Evolutionary conservation across 2,113 vertebrate species (phyloP), one percentile per base, ranked within the genome.

Genomic region (Scatophagus argus): DNA sequence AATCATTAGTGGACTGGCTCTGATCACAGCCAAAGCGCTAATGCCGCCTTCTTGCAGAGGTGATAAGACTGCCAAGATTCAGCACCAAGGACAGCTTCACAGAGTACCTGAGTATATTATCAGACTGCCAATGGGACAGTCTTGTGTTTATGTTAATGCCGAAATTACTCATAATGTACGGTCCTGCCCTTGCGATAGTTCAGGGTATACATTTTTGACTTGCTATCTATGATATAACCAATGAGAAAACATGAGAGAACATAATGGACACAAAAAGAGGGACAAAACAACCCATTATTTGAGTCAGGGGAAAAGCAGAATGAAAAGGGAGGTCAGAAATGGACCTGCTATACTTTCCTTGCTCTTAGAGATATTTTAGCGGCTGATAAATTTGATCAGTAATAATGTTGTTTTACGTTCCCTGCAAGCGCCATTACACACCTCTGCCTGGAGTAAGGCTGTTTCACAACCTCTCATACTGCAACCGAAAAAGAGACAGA

Each of bases 371-470:
- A 52, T 68, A 44, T 81, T 85, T 77, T 52, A 77, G 56, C 6
- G 1, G 41, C 41, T 63, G 80, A 81, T 74, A 76, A 81, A 73
- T 73, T 74, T 49, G 67, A 82, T 66, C 54, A 21, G 74, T 84
- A 84, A 86, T 82, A 61, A 66, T 74, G 78, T 82, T 87, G 52
- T 72, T 77, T 88, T 72, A 81, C 71, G 67, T 77, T 68, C 58
- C 43, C 74, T n/a, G 8, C 41, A 38, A 66, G 73, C 23, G 38
- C 80, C 61, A 83, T 88, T 85, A 83, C 74, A 67, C 62, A 71
- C 60, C 64, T 75, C 65, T 8, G 41, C 36, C 14, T 36, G 21
- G 6, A 38, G 61, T 34, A 16, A 65, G 39, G 47, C 51, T 47
- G 51, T 47, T 56, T 74, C 59, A 38, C 34, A 60, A 25, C 11